phyloP scores from a whole-genome alignment of 2,888 invertebrate species.

The Noctua janthina region DNA sequence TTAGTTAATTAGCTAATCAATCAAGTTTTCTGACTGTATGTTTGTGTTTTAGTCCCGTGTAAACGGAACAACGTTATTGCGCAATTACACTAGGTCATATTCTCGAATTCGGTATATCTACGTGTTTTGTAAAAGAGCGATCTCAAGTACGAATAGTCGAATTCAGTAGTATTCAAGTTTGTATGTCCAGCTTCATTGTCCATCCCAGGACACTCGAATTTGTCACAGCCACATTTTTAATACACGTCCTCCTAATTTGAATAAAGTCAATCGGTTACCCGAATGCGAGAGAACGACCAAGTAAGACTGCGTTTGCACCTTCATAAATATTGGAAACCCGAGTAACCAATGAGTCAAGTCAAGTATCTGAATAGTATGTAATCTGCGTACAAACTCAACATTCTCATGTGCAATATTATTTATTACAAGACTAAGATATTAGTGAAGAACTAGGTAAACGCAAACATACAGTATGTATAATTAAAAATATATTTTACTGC shows the following conservation, averaged over 20 bases:
- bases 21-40: neutral
- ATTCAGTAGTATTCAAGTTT: neutral
- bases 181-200: neutral
- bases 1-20: neutral
- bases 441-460: slow-evolving; percentile 43
- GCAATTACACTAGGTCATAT: neutral
- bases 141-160: neutral
- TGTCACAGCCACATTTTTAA: neutral
- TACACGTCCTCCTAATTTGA: neutral
- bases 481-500: slow-evolving; percentile 51
- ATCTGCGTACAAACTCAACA: neutral
- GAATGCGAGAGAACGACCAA: neutral
- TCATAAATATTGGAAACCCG: neutral
- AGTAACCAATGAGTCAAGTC: neutral
- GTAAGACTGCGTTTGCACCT: neutral
- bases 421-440: slow-evolving; percentile 24
- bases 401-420: slow-evolving; percentile 20
- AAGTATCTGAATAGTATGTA: slow-evolving; percentile 32
- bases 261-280: neutral
- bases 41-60: neutral
- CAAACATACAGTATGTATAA: slow-evolving; percentile 48
- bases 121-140: too few relatives aligned
- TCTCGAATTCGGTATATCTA: neutral
- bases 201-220: neutral
- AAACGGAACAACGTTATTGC: neutral